phyloP scores from a whole-genome alignment of 2,888 invertebrate species.

The Galeopsomyia nigrocyanea region DNA sequence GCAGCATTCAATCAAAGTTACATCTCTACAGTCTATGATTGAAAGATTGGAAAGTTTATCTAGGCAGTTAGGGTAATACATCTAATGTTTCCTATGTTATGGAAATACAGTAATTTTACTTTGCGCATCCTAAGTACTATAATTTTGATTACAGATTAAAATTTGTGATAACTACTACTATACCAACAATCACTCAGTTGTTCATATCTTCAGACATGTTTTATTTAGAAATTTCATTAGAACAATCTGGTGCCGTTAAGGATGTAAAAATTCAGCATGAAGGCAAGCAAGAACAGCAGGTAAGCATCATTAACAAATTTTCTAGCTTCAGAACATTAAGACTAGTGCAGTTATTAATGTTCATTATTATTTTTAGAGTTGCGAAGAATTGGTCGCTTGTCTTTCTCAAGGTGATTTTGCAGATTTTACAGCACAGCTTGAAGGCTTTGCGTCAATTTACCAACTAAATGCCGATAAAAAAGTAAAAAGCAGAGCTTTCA shows the following conservation, averaged over 20 bases:
- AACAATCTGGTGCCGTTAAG: conserved; percentile 85
- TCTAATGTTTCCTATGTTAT: conserved; percentile 10
- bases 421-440: conserved; percentile 93
- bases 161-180: conserved; percentile 79
- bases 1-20: conserved; percentile 94
- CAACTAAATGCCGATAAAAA: conserved; percentile 95
- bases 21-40: conserved; percentile 90
- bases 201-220: conserved; percentile 98
- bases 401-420: conserved; percentile 89
- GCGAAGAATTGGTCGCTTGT: conserved; percentile 88
- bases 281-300: conserved; percentile 77
- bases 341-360: background rate
- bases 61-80: conserved; percentile 83
- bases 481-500: conserved; percentile 93
- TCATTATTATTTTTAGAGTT: conserved; percentile 78
- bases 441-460: conserved; percentile 91
- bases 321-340: background rate
- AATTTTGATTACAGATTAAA: conserved; percentile 76
- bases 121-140: background rate
- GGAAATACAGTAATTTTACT: background rate
- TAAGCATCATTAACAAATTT: conserved; percentile 46
- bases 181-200: conserved; percentile 75
- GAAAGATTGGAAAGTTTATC: conserved; percentile 93
- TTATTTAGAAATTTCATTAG: conserved; percentile 91
- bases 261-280: conserved; percentile 95